phyloP scores from a whole-genome alignment of 2,888 invertebrate genomes.

The Polyommatus icarus region DNA sequence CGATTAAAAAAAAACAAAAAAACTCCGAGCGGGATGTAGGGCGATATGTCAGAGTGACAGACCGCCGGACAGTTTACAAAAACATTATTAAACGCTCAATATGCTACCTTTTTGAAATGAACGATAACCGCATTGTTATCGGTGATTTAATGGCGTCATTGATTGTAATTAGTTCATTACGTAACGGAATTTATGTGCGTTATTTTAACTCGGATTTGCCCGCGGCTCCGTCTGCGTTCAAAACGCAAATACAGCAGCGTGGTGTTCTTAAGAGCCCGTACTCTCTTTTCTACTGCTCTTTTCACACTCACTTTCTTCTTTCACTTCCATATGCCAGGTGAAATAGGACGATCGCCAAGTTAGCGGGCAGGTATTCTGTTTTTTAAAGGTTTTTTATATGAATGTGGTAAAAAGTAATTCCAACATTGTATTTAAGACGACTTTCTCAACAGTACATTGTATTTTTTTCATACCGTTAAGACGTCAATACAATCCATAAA shows the following conservation, averaged over 20 bases:
- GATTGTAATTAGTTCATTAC: background rate
- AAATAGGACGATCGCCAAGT: no score
- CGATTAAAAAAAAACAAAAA: slow-evolving; percentile 30
- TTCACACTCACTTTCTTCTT: no score
- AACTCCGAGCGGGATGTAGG: slow-evolving; percentile 40
- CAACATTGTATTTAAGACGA: no score
- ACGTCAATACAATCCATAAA: no score
- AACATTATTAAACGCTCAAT: slow-evolving; percentile 41
- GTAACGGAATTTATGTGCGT: background rate
- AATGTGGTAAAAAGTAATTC: no score
- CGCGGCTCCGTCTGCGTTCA: background rate
- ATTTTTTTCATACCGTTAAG: no score
- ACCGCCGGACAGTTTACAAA: slow-evolving; percentile 47
- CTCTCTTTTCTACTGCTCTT: no score
- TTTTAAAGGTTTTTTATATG: no score
- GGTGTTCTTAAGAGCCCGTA: no score
- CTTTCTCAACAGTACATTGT: no score
- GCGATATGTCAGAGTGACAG: slow-evolving; percentile 59
- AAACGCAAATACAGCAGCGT: background rate
- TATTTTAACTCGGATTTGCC: background rate
- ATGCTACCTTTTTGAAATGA: slow-evolving; percentile 33
- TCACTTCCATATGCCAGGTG: no score
- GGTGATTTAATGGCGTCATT: slow-evolving; percentile 8
- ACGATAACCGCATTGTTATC: slow-evolving; percentile 26
- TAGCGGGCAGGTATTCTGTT: no score